Percentiles rank a stretch among this genome's conserved stretches.
phyloP scores from a whole-genome alignment of 2,888 invertebrate species.

The Andrena praecox region DNA sequence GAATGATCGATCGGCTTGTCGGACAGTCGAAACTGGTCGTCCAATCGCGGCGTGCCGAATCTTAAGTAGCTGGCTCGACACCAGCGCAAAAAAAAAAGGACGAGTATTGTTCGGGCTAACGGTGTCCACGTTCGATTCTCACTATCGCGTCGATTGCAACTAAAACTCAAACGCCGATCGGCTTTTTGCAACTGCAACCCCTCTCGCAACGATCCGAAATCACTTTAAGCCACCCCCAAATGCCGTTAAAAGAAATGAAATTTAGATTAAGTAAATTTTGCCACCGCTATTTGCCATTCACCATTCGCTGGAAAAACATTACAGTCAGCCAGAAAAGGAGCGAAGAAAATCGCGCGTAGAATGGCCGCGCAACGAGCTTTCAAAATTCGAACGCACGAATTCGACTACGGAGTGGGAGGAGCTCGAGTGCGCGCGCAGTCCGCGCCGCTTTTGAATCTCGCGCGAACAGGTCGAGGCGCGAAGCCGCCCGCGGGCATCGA shows the following conservation, averaged over 20 bases:
- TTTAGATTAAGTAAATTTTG: neutral
- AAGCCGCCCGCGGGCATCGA: constrained; percentile 3
- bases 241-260: neutral
- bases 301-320: neutral
- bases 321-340: neutral
- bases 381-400: neutral
- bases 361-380: neutral
- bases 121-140: constrained; percentile 49
- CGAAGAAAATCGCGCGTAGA: neutral
- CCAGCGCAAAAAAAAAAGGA: constrained; percentile 28
- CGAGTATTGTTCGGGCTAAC: constrained; percentile 51
- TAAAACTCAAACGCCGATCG: constrained; percentile 6
- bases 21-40: constrained; percentile 66
- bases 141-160: constrained; percentile 53
- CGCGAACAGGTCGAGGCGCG: neutral
- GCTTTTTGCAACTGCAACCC: neutral
- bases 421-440: neutral
- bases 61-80: constrained; percentile 66
- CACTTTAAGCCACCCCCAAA: neutral
- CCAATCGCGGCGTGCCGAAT: constrained; percentile 73
- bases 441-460: no score
- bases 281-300: neutral
- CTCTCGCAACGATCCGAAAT: neutral
- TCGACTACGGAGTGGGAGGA: neutral
- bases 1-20: constrained; percentile 76